Evolutionary conservation across 2,888 invertebrate species (phyloP).

Genomic region (Altica lythri): DNA sequence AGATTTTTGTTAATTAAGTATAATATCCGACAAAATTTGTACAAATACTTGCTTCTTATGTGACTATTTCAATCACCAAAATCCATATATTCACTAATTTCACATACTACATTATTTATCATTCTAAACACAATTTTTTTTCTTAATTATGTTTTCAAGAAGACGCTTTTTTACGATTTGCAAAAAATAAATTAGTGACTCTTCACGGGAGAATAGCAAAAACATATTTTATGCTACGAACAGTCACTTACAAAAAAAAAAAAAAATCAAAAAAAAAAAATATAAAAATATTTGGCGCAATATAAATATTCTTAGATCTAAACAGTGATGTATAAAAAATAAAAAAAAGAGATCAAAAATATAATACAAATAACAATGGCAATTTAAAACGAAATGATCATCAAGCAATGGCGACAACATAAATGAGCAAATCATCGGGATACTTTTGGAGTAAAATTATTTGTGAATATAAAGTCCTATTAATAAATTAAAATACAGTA

Average conservation of each 20-base stretch:
- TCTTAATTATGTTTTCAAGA: constrained; percentile 32
- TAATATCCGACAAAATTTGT: constrained; percentile 40
- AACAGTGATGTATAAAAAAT: constrained; percentile 24
- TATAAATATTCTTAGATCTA: constrained; percentile 16
- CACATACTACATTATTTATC: constrained; percentile 31
- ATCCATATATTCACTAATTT: constrained; percentile 31
- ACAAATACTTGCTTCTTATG: constrained; percentile 32
- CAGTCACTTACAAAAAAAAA: not conserved
- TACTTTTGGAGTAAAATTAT: no score
- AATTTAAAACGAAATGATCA: constrained; percentile 21
- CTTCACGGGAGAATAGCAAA: not conserved
- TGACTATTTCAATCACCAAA: constrained; percentile 27
- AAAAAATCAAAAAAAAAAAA: constrained; percentile 1
- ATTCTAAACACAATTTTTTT: constrained; percentile 33
- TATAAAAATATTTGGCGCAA: constrained; percentile 20
- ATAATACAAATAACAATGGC: constrained; percentile 26
- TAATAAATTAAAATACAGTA: no score
- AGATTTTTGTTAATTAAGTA: constrained; percentile 34
- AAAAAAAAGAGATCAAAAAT: constrained; percentile 21
- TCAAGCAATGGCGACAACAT: constrained; percentile 10
- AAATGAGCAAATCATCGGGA: constrained; percentile 5
- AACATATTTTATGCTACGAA: not conserved
- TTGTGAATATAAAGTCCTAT: no score
- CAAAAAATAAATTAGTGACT: not conserved
- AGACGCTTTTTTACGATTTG: constrained; percentile 26